phyloP scores from a whole-genome alignment of 2,888 invertebrate genomes.

The Belgica antarctica region DNA sequence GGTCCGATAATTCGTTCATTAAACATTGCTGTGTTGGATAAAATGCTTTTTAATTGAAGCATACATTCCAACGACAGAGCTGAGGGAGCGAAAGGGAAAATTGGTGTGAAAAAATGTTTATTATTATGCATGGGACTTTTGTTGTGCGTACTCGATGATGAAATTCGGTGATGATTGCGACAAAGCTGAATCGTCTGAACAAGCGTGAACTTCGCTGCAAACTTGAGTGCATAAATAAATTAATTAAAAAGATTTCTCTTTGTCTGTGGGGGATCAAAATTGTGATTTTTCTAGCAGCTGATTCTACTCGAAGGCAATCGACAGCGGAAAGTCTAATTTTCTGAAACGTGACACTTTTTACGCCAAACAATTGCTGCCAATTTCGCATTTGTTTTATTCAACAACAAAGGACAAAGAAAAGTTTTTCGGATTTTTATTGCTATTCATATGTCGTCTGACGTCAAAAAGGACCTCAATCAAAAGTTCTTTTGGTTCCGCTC shows the following conservation, averaged over 20 bases:
- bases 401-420: background rate
- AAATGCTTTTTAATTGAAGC: constrained; percentile 29
- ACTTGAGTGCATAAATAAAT: no score
- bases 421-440: constrained; percentile 18
- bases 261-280: no score
- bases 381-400: background rate
- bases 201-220: no score
- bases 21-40: constrained; percentile 2
- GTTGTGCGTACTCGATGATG: background rate
- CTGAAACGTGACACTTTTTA: background rate
- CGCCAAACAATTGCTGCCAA: background rate
- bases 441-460: background rate
- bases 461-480: constrained; percentile 24
- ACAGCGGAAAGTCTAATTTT: background rate
- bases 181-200: no score
- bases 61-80: background rate
- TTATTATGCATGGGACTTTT: background rate
- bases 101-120: background rate
- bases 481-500: background rate
- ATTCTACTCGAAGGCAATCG: background rate
- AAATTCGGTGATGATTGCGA: no score
- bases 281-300: no score
- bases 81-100: background rate
- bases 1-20: background rate
- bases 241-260: no score